Percentiles rank a stretch among this genome's conserved stretches.
Conservation (phyloP, 2,113 vertebrate genomes). For the Trinectes maculatus region DNA sequence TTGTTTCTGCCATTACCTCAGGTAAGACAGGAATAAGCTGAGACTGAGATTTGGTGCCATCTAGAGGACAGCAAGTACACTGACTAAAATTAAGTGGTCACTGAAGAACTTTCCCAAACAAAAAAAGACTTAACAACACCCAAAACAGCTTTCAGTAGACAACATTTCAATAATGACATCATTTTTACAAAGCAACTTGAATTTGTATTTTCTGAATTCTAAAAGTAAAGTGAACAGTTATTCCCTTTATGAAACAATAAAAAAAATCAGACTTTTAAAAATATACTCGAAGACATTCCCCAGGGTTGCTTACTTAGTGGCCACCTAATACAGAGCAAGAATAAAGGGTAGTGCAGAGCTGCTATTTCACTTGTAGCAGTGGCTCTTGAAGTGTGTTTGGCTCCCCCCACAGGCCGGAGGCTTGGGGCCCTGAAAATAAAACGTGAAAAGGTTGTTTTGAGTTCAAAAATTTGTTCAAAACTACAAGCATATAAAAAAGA, state of each 20-base stretch:
- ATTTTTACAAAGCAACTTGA: slow-evolving; percentile 6
- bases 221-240: neutral
- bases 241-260: slow-evolving; percentile 28
- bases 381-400: slow-evolving; percentile 51
- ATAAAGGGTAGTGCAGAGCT: slow-evolving; percentile 5
- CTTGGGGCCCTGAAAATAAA: slow-evolving; percentile 78
- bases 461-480: neutral
- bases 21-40: neutral
- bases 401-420: slow-evolving; percentile 71
- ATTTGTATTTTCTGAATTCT: slow-evolving; percentile 16
- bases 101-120: too few relatives aligned
- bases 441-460: neutral
- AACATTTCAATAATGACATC: slow-evolving; percentile 20
- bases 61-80: slow-evolving; percentile 8
- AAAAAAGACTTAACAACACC: too few relatives aligned
- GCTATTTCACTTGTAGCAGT: slow-evolving; percentile 53
- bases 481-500: neutral
- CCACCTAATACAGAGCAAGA: slow-evolving; percentile 29
- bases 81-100: neutral
- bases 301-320: slow-evolving; percentile 22
- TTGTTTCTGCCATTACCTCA: neutral
- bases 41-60: slow-evolving; percentile 23
- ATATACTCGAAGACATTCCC: slow-evolving; percentile 5
- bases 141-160: neutral
- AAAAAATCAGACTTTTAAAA: slow-evolving; percentile 31